Percentiles rank a stretch among this genome's conserved stretches.
These are phyloP conservation scores for Drosophila atripex DNA, from an alignment of 2,888 invertebrate species.

Conservation along the genomic window DNA sequence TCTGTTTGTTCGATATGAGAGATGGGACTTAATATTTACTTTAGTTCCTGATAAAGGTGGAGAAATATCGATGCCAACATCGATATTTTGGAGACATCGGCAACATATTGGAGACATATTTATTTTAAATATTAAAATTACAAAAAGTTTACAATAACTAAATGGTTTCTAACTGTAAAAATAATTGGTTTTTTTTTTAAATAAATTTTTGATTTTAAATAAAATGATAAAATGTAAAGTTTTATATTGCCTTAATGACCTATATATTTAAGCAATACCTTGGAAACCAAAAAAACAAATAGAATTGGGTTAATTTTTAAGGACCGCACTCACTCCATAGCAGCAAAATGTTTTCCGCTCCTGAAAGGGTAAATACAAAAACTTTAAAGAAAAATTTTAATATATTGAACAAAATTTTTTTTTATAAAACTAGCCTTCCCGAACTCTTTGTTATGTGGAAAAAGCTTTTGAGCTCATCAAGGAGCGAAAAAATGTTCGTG, in stretches of 20 bases:
- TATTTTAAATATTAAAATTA: no score
- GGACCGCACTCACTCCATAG: no score
- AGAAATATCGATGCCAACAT: no score
- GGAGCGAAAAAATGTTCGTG: slow-evolving; percentile 72
- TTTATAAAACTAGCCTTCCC: slow-evolving; percentile 42
- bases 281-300: slow-evolving; percentile 34
- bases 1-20: slow-evolving; percentile 63
- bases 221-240: not conserved
- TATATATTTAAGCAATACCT: slow-evolving; percentile 1
- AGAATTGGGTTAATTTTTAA: slow-evolving; percentile 12
- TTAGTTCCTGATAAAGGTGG: no score
- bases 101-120: no score
- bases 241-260: not conserved
- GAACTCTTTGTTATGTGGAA: slow-evolving; percentile 80
- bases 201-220: not conserved
- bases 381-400: not conserved
- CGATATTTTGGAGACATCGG: no score
- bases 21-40: not conserved
- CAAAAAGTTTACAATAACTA: no score
- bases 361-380: slow-evolving; percentile 44
- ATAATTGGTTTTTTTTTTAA: no score
- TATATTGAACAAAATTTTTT: not conserved
- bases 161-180: no score
- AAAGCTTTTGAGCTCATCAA: slow-evolving; percentile 73
- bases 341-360: slow-evolving; percentile 48